phyloP scores from a whole-genome alignment of 2,113 vertebrate species.

The Spheniscus mendiculus region DNA sequence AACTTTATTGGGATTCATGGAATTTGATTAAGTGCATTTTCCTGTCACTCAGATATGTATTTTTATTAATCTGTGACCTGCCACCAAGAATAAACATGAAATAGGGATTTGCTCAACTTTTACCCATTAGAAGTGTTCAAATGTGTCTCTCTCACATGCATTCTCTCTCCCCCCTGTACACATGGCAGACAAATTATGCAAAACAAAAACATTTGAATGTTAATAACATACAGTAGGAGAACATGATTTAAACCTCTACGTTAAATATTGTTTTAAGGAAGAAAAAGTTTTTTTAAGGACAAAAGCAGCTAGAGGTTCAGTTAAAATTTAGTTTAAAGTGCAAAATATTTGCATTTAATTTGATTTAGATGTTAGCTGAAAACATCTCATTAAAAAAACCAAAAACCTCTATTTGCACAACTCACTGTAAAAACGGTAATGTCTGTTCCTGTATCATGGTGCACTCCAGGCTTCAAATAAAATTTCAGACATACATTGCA shows the following conservation, averaged over 20 bases:
- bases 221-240: neutral
- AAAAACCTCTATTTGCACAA: neutral
- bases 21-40: neutral
- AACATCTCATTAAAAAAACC: slow-evolving; percentile 16
- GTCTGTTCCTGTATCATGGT: neutral
- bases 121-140: neutral
- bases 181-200: neutral
- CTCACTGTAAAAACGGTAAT: neutral
- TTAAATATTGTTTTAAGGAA: slow-evolving; percentile 30
- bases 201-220: neutral
- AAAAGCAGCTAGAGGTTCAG: neutral
- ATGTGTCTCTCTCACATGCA: neutral
- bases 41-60: neutral
- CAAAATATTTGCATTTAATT: slow-evolving; percentile 46
- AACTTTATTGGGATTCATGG: neutral
- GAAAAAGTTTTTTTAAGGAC: neutral
- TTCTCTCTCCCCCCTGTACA: neutral
- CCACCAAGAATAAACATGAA: neutral
- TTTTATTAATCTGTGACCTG: slow-evolving; percentile 18
- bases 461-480: slow-evolving; percentile 24
- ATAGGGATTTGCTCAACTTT: neutral
- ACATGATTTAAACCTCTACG: neutral
- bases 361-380: slow-evolving; percentile 20
- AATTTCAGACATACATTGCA: neutral
- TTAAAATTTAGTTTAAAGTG: slow-evolving; percentile 7